A percentile compares a stretch with the other conserved stretches of the same genome.
These are phyloP conservation scores for Eremobia ochroleuca DNA, from an alignment of 2,888 invertebrate genomes.

Conservation along the genomic window DNA sequence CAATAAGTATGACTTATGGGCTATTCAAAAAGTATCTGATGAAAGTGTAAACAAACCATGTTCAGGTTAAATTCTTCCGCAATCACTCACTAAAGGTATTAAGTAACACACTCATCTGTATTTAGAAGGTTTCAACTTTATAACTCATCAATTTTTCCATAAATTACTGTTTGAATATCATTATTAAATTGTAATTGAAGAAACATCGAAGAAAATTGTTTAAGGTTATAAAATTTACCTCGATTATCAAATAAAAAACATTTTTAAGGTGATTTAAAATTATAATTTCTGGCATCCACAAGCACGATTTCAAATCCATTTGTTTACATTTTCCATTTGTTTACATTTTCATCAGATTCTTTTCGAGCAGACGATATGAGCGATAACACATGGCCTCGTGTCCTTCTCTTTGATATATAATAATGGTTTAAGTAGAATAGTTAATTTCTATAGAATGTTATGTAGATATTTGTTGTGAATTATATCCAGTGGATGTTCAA, in stretches of 20 bases:
- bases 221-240: not conserved
- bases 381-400: not conserved
- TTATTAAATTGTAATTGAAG: not conserved
- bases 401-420: not conserved
- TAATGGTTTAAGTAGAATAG: not conserved
- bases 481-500: no score
- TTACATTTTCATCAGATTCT: not conserved
- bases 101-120: not conserved
- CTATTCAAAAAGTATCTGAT: not conserved
- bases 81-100: not conserved
- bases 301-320: not conserved
- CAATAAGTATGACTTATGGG: not conserved
- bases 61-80: not conserved
- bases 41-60: not conserved
- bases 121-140: not conserved
- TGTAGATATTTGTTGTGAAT: not conserved
- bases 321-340: not conserved
- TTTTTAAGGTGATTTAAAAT: not conserved
- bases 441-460: not conserved
- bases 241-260: not conserved
- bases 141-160: not conserved
- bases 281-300: not conserved
- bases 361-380: not conserved
- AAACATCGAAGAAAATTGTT: not conserved
- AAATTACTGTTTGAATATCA: not conserved